Evolutionary conservation across 2,888 invertebrate genomes (phyloP).

Genomic region (Hirtodrosophila histrioides): DNA sequence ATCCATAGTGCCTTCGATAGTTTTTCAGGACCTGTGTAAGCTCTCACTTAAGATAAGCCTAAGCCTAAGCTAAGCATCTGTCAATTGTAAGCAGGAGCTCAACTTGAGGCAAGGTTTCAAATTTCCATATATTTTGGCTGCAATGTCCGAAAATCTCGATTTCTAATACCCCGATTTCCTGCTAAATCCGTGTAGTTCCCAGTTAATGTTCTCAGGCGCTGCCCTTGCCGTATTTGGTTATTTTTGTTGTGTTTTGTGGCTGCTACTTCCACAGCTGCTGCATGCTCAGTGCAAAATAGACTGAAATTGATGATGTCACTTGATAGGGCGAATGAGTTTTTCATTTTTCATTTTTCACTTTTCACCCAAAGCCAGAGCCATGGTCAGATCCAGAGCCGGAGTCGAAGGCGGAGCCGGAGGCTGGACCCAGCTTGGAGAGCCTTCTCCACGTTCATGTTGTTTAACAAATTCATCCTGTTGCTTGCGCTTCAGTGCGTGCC

Average conservation of each 20-base stretch:
- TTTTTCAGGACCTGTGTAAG: too few species aligned
- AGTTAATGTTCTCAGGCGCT: constrained; percentile 51
- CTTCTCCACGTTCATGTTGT: constrained; percentile 60
- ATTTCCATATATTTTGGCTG: constrained; percentile 14
- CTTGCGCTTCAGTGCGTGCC: constrained; percentile 72
- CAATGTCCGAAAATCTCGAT: constrained; percentile 20
- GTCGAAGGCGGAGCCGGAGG: background rate
- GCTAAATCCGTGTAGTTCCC: constrained; percentile 5
- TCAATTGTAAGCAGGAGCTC: constrained; percentile 38
- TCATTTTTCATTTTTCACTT: constrained; percentile 74
- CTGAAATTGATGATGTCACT: constrained; percentile 82
- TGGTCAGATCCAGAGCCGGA: constrained; percentile 5
- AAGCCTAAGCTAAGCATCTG: constrained; percentile 20
- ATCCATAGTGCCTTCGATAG: too few species aligned
- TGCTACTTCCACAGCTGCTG: constrained; percentile 17
- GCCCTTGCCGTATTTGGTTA: constrained; percentile 1
- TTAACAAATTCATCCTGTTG: constrained; percentile 79
- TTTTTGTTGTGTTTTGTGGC: constrained; percentile 11
- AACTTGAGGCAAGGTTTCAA: constrained; percentile 19
- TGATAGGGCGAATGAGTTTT: constrained; percentile 81
- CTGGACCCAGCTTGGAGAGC: constrained; percentile 7
- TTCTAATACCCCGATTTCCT: constrained; percentile 8
- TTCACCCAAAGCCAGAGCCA: background rate
- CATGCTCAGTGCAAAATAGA: constrained; percentile 72
- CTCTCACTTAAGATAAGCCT: background rate